phyloP scores from a whole-genome alignment of 2,797 vertebrate species.

The Mionectes olivaceus region DNA sequence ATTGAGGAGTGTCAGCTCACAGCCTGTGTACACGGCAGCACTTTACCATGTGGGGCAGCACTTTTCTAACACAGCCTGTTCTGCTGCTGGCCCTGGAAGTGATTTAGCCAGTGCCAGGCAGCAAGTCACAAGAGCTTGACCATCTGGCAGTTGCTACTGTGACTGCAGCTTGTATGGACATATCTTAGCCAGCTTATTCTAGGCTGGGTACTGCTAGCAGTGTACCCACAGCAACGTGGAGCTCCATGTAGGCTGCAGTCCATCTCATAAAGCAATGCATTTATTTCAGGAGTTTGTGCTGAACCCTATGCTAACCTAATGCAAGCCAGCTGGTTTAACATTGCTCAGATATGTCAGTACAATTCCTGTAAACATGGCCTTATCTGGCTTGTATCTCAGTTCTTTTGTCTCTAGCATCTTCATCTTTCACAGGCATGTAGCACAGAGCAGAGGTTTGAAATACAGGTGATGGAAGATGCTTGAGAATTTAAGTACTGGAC shows the following conservation, averaged over 20 bases:
- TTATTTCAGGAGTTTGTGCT: not conserved
- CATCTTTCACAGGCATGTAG: not conserved
- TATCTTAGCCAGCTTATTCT: not conserved
- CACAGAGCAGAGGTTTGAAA: not conserved
- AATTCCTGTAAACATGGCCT: not conserved
- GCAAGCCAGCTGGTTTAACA: not conserved
- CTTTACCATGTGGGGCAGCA: not conserved
- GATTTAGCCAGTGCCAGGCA: not conserved
- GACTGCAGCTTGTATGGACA: not conserved
- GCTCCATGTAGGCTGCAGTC: not conserved
- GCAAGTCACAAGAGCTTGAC: not conserved
- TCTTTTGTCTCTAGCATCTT: not conserved
- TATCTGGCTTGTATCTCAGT: not conserved
- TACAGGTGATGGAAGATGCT: not conserved
- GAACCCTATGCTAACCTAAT: not conserved
- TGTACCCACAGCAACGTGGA: accelerated
- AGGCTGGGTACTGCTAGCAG: not conserved
- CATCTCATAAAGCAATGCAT: not conserved
- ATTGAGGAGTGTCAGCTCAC: not conserved
- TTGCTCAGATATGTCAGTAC: not conserved
- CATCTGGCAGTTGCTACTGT: conserved; percentile 22
- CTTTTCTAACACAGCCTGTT: accelerated
- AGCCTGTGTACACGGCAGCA: not conserved
- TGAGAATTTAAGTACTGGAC: not conserved
- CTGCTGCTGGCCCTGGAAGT: not conserved